Base-by-base conservation (phyloP, 2,888 invertebrate genomes). In the Drosophila birchii region DNA sequence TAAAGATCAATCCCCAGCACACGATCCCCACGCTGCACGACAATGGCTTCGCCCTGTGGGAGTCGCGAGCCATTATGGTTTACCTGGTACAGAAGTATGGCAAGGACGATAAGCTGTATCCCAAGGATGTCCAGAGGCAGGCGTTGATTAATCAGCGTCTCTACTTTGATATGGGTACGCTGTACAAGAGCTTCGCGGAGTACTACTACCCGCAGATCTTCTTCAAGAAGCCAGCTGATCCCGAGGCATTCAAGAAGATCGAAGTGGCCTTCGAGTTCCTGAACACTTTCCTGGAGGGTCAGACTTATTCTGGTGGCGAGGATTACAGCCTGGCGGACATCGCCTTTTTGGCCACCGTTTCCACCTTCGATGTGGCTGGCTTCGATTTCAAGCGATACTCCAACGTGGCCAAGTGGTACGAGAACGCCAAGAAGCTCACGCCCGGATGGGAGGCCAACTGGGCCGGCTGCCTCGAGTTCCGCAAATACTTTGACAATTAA, bases 21-120 rank as follows among this genome's bases (percentile, higher is more conserved):
- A 95, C 95, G 36, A 94, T 98, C 67, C 97, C 98, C 5, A 96
- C 96, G 0, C 92, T 98, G 58, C 95, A 96, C 64, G 97, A 98
- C 92, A 95, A 96, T 83, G 97, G 96, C 0, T 95, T 97, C 87
- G 92, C 94, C 16, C 91, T 98, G 69, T 96, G 96, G 94, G 97
- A 98, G 93, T 97, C 97, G 58, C 95, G 97, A 47, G 96, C 97
- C 72, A 97, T 97, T 89, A 94, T 96, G 92, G 93, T 94, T 0
- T 97, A 97, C 92, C 93, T 97, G 88, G 95, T 94, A 32, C 95
- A 95, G 92, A 95, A 96, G 88, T 97, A 97, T 90, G 96, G 95
- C 59, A 96, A 96, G 91, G 94, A 95, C 79, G 96, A 95, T 86
- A 93, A 94, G 0, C 93, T 97, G 29, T 94, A 93, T 79, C 97